phyloP scores from a whole-genome alignment of 2,888 invertebrate species.

The Calliphora vomitoria region DNA sequence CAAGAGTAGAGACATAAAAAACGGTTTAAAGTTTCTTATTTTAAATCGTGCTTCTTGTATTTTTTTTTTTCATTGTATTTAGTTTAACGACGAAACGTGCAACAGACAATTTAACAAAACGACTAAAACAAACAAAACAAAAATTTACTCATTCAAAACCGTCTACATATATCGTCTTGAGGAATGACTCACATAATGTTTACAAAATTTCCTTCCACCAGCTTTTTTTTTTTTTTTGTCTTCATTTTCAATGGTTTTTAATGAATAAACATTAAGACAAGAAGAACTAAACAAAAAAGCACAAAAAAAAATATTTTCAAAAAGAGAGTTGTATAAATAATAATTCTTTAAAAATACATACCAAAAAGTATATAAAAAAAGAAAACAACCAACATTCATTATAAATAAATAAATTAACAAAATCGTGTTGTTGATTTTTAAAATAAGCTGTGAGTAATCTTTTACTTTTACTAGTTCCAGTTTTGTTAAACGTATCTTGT shows the following conservation, averaged over 20 bases:
- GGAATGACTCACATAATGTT: conserved; percentile 72
- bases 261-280: conserved; percentile 42
- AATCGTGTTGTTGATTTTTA: conserved; percentile 28
- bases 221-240: conserved; percentile 13
- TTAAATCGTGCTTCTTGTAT: conserved; percentile 68
- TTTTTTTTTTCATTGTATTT: conserved; percentile 70
- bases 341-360: conserved; percentile 11
- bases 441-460: conserved; percentile 64
- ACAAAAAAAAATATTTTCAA: neutral
- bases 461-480: conserved; percentile 55
- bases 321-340: conserved; percentile 31
- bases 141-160: conserved; percentile 65
- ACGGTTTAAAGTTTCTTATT: conserved; percentile 72
- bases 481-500: conserved; percentile 18
- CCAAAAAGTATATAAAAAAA: neutral
- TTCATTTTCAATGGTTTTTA: conserved; percentile 29
- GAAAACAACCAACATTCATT: conserved; percentile 1
- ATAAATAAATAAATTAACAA: conserved; percentile 49
- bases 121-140: conserved; percentile 58
- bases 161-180: conserved; percentile 44
- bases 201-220: conserved; percentile 60
- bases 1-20: conserved; percentile 23
- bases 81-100: conserved; percentile 69
- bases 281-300: conserved; percentile 1
- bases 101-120: conserved; percentile 52